A percentile compares a stretch with the other conserved stretches of the same genome.
phyloP scores from a whole-genome alignment of 2,797 vertebrate species.

The Meriones psammophilus region DNA sequence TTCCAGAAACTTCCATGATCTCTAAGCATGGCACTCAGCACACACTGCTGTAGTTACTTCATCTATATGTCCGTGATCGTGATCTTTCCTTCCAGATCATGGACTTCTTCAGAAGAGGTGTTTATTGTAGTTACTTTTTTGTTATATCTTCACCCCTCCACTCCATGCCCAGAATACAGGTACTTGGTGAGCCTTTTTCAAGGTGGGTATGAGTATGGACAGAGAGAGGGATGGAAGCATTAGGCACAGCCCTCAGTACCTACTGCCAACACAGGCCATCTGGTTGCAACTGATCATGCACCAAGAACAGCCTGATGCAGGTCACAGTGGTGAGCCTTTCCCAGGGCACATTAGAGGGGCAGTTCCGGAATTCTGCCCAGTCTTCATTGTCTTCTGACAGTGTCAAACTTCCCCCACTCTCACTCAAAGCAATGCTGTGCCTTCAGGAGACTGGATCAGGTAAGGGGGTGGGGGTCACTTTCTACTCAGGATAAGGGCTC shows the following conservation, averaged over 20 bases:
- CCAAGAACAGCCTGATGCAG: neutral
- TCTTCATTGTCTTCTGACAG: neutral
- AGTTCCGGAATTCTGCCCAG: accelerated
- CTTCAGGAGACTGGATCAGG: neutral
- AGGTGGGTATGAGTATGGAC: neutral
- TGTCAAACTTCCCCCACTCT: no score
- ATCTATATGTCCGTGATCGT: neutral
- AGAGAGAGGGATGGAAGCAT: no score
- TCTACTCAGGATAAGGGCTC: neutral
- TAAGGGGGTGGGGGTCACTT: neutral
- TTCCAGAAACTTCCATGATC: neutral
- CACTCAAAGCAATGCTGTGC: neutral
- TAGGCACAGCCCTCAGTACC: neutral
- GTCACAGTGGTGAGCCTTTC: neutral
- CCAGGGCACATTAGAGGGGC: neutral
- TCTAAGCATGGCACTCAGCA: neutral
- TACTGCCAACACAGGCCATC: neutral
- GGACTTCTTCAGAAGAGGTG: neutral
- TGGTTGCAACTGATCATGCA: neutral
- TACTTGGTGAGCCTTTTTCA: neutral
- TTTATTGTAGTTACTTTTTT: neutral
- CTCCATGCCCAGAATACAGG: neutral
- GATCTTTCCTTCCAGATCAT: neutral
- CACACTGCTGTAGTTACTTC: neutral
- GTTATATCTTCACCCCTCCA: neutral